Percentiles rank a stretch among this genome's conserved stretches.
phyloP scores from a whole-genome alignment of 2,888 invertebrate genomes.

The Nephrocerus scutellatus region DNA sequence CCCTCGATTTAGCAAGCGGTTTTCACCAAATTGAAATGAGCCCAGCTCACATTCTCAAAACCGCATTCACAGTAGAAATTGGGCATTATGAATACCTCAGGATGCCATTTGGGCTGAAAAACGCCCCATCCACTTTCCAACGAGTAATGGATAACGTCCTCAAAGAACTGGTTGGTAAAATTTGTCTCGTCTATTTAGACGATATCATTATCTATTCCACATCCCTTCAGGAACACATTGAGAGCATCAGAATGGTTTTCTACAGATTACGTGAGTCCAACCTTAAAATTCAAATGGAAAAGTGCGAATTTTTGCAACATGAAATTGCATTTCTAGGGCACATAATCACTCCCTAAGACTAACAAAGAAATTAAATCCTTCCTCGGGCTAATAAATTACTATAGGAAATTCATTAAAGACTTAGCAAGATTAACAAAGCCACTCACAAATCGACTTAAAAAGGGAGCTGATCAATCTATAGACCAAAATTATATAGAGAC shows the following conservation, averaged over 20 bases:
- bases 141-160: constrained; percentile 25
- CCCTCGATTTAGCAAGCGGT: constrained; percentile 30
- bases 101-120: constrained; percentile 23
- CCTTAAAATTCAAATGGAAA: no score
- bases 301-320: no score
- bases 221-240: constrained; percentile 11
- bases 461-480: no score
- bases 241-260: constrained; percentile 27
- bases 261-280: constrained; percentile 3
- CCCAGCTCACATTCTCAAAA: constrained; percentile 20
- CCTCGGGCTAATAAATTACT: no score
- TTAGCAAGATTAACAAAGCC: no score
- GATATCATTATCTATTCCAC: constrained; percentile 13
- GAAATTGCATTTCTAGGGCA: no score
- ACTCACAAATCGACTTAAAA: no score
- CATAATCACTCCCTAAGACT: no score
- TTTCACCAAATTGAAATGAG: constrained; percentile 34
- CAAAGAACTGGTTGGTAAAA: constrained; percentile 22
- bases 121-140: constrained; percentile 18
- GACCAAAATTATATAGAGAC: no score
- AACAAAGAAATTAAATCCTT: no score
- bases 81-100: constrained; percentile 22
- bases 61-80: constrained; percentile 20
- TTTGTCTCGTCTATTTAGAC: constrained; percentile 21
- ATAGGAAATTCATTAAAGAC: no score